Conservation (phyloP, 2,797 vertebrate genomes). For the Discoglossus pictus region DNA sequence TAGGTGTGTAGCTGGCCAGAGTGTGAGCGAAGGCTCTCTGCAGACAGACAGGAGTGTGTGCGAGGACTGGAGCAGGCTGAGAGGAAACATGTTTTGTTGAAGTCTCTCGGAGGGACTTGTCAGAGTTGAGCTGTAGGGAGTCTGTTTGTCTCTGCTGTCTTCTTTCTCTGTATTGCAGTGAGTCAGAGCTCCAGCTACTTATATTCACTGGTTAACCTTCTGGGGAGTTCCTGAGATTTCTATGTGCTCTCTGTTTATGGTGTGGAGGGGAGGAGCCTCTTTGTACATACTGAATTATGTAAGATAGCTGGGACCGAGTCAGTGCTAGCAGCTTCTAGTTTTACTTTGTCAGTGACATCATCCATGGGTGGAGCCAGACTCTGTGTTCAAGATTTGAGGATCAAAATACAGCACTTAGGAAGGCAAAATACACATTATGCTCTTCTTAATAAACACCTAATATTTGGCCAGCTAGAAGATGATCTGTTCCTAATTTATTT, state of each 20-base stretch:
- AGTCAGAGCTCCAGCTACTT: neutral
- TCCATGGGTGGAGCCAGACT: neutral
- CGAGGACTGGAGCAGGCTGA: slow-evolving; percentile 48
- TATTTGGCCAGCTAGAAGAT: no score
- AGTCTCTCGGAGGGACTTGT: neutral
- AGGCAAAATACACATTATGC: no score
- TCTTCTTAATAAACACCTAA: no score
- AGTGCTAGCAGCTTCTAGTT: neutral
- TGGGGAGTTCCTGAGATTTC: neutral
- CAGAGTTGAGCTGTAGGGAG: neutral
- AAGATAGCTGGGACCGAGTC: neutral
- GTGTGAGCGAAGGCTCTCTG: slow-evolving; percentile 52
- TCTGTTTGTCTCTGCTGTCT: neutral
- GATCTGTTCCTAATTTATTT: no score
- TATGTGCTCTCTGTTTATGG: neutral
- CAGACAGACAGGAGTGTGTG: slow-evolving; percentile 52
- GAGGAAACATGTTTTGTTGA: slow-evolving; percentile 51
- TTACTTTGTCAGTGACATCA: neutral
- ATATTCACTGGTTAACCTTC: neutral
- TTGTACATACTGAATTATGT: neutral
- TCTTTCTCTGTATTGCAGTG: neutral
- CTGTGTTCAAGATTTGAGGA: no score
- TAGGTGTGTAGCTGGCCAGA: slow-evolving; percentile 51
- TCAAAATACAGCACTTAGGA: no score
- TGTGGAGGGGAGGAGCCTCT: neutral